Evolutionary conservation across 2,888 invertebrate genomes (phyloP), one percentile per base, ranked within the genome.

Genomic region (Spodoptera littoralis): DNA sequence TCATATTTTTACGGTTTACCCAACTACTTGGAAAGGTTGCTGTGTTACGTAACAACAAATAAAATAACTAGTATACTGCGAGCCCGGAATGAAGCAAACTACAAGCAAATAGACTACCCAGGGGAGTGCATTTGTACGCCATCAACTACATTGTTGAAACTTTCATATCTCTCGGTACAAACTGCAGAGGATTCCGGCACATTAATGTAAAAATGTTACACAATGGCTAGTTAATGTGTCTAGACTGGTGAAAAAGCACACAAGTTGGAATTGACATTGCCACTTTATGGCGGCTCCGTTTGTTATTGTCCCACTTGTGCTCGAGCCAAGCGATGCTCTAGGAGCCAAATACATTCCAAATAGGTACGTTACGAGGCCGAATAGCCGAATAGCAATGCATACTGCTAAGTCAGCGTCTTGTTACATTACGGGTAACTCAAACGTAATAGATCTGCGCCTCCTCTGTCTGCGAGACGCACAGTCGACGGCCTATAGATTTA

Each of bases 251-350:
- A 85, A 87, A 87, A 86, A 85, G 80, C 73, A 65, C 81, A 81
- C 82, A 77, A 82, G 79, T 85, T 85, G 81, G 76, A 87, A 87
- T 90, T 86, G 89, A 88, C 87, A 84, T 80, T 78, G 73, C 79
- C 82, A 83, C 80, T 88, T 87, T 88, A 88, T 86, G 78, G 80
- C 73, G 76, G 72, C 76, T 81, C 81, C 81, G 85, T 84, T 84
- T 88, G 87, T 88, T 88, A 90, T 87, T 90, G 88, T 84, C 87
- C 90, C 84, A 92, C 89, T 92, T 92, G 90, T 80, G 68, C 74
- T 60, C 62, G 84, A 78, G 92, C 92, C 92, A 92, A 92, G 82
- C 75, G 65, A 52, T 70, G 64, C 68, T 76, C 51, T 67, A 68
- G 70, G 73, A 75, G 79, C 80, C 72, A 75, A 70, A 73, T 68